Conservation (phyloP, 2,797 vertebrate species). For the Paramormyrops hopkinsi region DNA sequence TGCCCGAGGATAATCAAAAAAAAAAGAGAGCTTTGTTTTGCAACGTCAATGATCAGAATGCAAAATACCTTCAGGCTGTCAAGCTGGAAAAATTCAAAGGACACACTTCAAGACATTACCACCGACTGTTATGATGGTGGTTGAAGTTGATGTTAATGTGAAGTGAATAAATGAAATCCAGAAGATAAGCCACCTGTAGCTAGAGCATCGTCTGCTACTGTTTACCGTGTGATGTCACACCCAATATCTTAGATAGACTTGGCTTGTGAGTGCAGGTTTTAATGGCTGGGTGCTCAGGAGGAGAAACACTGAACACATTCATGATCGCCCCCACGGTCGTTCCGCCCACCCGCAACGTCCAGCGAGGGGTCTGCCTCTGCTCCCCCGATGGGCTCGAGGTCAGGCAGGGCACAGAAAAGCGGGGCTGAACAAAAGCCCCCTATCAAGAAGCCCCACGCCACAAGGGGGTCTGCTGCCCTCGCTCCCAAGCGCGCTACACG, state of each 20-base stretch:
- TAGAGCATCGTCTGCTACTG: neutral
- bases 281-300: neutral
- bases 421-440: slow-evolving; percentile 11
- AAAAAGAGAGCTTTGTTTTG: neutral
- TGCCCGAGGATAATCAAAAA: neutral
- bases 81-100: neutral
- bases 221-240: neutral
- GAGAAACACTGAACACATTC: slow-evolving; percentile 3
- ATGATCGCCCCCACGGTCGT: neutral
- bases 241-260: neutral
- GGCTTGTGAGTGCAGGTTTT: neutral
- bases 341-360: neutral
- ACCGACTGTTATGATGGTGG: neutral
- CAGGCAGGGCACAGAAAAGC: neutral
- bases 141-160: neutral
- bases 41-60: neutral
- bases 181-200: neutral
- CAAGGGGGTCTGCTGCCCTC: neutral
- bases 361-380: neutral
- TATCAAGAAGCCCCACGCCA: slow-evolving; percentile 19
- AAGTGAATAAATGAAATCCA: neutral
- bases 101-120: neutral
- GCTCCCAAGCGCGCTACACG: neutral
- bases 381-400: slow-evolving; percentile 11
- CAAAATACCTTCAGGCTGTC: neutral